These are phyloP conservation scores for Ectobius pallidus DNA, from an alignment of 2,888 invertebrate genomes.

Conservation along the genomic window DNA sequence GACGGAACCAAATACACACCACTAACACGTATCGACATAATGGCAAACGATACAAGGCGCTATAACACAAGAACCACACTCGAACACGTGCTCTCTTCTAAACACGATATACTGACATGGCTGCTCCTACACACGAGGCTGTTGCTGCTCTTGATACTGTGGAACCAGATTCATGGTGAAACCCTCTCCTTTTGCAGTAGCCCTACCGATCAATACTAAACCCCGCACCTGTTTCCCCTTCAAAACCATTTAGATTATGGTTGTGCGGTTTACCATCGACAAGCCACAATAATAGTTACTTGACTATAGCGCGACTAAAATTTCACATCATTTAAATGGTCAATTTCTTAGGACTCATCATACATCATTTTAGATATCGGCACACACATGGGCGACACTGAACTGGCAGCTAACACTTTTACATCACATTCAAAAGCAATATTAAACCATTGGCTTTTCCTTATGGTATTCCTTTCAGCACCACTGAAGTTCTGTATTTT, in stretches of 20 bases:
- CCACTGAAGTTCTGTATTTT: too few species aligned
- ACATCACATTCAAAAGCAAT: too few species aligned
- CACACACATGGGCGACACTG: too few species aligned
- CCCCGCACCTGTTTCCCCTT: slow-evolving; percentile 24
- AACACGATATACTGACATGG: slow-evolving; percentile 4
- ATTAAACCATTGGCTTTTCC: too few species aligned
- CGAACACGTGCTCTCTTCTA: slow-evolving; percentile 2
- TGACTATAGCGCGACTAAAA: neutral
- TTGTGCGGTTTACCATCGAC: slow-evolving; percentile 6
- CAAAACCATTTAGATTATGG: slow-evolving; percentile 22
- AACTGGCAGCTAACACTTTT: too few species aligned
- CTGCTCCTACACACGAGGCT: slow-evolving; percentile 9
- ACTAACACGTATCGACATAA: slow-evolving; percentile 54
- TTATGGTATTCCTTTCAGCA: too few species aligned
- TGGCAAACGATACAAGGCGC: neutral
- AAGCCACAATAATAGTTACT: slow-evolving; percentile 10
- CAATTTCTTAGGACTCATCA: neutral
- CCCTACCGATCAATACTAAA: slow-evolving; percentile 19
- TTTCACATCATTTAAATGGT: neutral
- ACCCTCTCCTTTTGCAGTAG: slow-evolving; percentile 29
- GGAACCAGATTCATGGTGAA: slow-evolving; percentile 12
- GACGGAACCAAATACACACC: slow-evolving; percentile 53
- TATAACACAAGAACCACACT: neutral
- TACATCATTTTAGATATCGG: neutral
- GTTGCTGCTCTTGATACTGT: slow-evolving; percentile 19